Base-by-base conservation (phyloP, 2,113 vertebrate genomes). In the Colossoma macropomum region DNA sequence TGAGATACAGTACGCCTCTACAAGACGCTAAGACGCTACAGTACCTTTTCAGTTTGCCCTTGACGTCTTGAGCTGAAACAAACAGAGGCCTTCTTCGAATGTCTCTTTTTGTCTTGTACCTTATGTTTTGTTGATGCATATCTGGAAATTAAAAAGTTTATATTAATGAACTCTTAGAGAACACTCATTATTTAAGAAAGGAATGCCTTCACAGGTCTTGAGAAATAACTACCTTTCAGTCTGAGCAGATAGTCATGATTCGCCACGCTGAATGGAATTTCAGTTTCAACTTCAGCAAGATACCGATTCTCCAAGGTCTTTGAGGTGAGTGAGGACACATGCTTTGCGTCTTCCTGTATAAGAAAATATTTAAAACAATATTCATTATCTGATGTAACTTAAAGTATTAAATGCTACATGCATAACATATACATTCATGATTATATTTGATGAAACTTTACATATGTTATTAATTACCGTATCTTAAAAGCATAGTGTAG, bases 1-100 rank as follows among this genome's bases (percentile, higher is more conserved):
- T n/a, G n/a, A n/a, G n/a, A n/a, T 25, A 71, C 23, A 28, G 19
- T 38, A 48, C 52, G 23, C 12, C 60, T 23, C 27, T 12, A 30
- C n/a, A n/a, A n/a, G n/a, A n/a, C n/a, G 16, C 0, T 28, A 38
- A 23, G 34, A 34, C 27, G 34, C 34, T 87, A n/a, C n/a, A n/a
- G n/a, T n/a, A 94, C 93, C 93, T 85, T 50, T 86, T 92, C 28
- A 89, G 92, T 77, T 90, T 90, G 65, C 74, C 82, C 66, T 94
- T 93, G 84, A 97, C 95, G 0, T 97, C 95, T n/a, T 94, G 88
- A 50, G 88, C 81, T 59, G 96, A 97, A 65, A 97, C 90, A 23
- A 96, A 98, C 80, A 90, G 90, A 38, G 98, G 98, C 85, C 98
- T 94, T 52, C 98, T 92, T 68, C 95, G 86, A 84, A 98, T 90